phyloP scores from a whole-genome alignment of 1,140 invertebrate species.

The Papilio aristodemus region DNA sequence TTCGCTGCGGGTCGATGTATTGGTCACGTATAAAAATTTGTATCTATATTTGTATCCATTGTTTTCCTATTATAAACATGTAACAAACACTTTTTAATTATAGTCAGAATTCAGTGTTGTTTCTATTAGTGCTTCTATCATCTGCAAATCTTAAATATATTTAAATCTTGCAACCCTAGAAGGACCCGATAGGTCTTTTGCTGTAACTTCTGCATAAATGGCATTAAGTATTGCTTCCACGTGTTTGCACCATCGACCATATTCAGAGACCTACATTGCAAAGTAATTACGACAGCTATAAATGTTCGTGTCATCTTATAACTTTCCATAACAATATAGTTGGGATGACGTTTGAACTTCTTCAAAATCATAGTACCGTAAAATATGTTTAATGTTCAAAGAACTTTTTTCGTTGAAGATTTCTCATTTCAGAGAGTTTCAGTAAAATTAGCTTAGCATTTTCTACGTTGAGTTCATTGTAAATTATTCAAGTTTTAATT shows the following conservation, averaged over 20 bases:
- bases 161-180: neutral
- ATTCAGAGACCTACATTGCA: neutral
- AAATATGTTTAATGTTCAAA: too few relatives aligned
- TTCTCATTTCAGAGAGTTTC: too few relatives aligned
- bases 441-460: neutral
- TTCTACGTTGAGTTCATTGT: neutral
- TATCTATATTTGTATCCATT: neutral
- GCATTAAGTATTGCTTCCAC: neutral
- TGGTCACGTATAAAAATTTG: constrained; percentile 12
- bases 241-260: neutral
- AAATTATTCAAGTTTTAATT: constrained; percentile 16
- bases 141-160: neutral
- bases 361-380: too few relatives aligned
- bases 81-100: too few relatives aligned
- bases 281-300: neutral
- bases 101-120: too few relatives aligned
- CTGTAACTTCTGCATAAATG: neutral
- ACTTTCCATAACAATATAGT: too few relatives aligned
- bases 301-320: neutral
- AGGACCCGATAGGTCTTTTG: constrained; percentile 6
- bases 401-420: too few relatives aligned
- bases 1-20: constrained; percentile 8
- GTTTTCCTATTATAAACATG: neutral
- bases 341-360: too few relatives aligned
- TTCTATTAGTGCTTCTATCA: neutral